phyloP scores from a whole-genome alignment of 2,888 invertebrate genomes.

The Crossocerus cetratus region DNA sequence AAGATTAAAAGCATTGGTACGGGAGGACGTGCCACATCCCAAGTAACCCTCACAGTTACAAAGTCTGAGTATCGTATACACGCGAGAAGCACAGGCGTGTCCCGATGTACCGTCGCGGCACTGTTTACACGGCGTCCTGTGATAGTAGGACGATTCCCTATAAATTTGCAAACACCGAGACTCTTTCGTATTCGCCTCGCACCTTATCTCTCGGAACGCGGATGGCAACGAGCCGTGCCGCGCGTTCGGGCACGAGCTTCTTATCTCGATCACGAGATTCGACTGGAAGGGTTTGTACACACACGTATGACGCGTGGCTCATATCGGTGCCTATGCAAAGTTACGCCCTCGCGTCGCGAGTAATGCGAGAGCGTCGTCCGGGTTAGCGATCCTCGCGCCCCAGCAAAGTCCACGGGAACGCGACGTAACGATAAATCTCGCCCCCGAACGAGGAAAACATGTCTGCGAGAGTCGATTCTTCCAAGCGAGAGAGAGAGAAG shows the following conservation, averaged over 20 bases:
- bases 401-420: slow-evolving; percentile 50
- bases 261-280: slow-evolving; percentile 61
- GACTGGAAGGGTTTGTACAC: slow-evolving; percentile 54
- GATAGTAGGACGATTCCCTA: slow-evolving; percentile 45
- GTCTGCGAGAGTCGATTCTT: too few relatives aligned
- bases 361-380: slow-evolving; percentile 44
- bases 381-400: slow-evolving; percentile 41
- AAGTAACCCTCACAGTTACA: too few relatives aligned
- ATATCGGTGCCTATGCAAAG: slow-evolving; percentile 56
- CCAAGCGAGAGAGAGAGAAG: slow-evolving; percentile 2
- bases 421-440: slow-evolving; percentile 55
- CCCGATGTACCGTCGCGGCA: background rate
- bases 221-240: slow-evolving; percentile 54
- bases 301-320: slow-evolving; percentile 56
- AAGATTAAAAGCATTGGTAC: too few relatives aligned
- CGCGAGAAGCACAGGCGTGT: background rate
- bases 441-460: background rate
- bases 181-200: slow-evolving; percentile 60
- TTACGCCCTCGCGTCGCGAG: slow-evolving; percentile 46
- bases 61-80: background rate
- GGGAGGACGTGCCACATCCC: too few relatives aligned
- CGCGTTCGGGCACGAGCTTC: slow-evolving; percentile 46
- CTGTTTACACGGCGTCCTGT: slow-evolving; percentile 24
- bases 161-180: slow-evolving; percentile 48
- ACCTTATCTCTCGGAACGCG: slow-evolving; percentile 52